Conservation (phyloP, 2,113 vertebrate species). For the Tachysurus fulvidraco region DNA sequence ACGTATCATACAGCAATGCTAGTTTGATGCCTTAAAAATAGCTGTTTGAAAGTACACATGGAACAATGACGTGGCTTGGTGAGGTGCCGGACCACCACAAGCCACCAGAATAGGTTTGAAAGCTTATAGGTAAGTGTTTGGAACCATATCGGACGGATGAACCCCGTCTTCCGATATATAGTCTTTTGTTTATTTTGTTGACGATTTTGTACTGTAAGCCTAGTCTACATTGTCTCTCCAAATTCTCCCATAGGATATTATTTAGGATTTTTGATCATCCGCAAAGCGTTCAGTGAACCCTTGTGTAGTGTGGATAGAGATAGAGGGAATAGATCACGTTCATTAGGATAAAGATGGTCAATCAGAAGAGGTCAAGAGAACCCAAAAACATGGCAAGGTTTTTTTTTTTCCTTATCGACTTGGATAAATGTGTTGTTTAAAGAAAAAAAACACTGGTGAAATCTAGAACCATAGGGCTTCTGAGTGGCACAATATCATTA, state of each 20-base stretch:
- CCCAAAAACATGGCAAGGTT: not conserved
- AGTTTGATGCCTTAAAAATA: not conserved
- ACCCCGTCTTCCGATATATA: not conserved
- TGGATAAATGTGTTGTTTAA: not conserved
- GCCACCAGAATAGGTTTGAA: not conserved
- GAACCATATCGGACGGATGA: not conserved
- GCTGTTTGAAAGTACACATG: not conserved
- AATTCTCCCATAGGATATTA: not conserved
- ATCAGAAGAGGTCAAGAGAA: not conserved
- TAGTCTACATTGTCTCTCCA: not conserved
- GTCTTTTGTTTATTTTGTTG: not conserved
- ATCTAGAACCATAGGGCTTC: not conserved
- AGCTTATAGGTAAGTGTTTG: not conserved
- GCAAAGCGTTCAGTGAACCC: too few relatives aligned
- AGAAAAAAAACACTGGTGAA: not conserved
- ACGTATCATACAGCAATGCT: not conserved
- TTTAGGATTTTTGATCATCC: not conserved
- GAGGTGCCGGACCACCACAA: not conserved
- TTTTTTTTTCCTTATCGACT: not conserved
- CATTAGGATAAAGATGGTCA: not conserved
- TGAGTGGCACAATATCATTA: not conserved
- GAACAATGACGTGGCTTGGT: not conserved
- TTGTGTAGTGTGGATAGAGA: too few relatives aligned
- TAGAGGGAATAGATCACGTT: not conserved
- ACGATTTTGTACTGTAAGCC: too few relatives aligned